These are phyloP conservation scores for Cryptocheilus praepositus DNA, from an alignment of 2,888 invertebrate species.

Conservation along the genomic window DNA sequence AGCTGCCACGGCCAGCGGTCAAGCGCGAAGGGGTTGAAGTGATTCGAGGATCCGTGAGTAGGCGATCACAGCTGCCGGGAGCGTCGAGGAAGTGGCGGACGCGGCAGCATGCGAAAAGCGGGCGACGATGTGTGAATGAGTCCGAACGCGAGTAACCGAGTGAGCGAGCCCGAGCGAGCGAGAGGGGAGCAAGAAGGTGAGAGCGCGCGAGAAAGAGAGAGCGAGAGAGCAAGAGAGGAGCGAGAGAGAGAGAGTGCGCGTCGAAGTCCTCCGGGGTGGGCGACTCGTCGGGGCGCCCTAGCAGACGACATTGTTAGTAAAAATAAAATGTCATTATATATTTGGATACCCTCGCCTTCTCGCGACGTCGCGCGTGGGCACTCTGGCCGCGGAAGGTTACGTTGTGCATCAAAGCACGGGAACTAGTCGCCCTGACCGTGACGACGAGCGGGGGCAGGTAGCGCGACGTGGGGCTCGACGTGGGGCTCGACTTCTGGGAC, in stretches of 20 bases:
- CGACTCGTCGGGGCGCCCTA: constrained; percentile 46
- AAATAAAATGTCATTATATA: constrained; percentile 68
- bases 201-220: constrained; percentile 10
- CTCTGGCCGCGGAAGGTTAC: constrained; percentile 15
- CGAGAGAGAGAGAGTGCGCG: constrained; percentile 5
- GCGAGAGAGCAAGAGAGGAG: constrained; percentile 22
- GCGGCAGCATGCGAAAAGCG: constrained; percentile 9
- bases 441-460: not conserved
- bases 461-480: too few relatives aligned
- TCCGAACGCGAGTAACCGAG: constrained; percentile 7
- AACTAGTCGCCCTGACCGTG: constrained; percentile 6
- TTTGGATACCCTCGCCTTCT: constrained; percentile 56
- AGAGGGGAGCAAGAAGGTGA: constrained; percentile 9
- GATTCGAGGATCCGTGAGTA: too few relatives aligned
- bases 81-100: constrained; percentile 12
- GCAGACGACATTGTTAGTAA: constrained; percentile 69
- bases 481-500: too few relatives aligned
- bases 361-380: constrained; percentile 35
- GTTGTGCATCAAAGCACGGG: not conserved
- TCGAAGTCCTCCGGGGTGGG: constrained; percentile 7
- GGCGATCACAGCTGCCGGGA: too few relatives aligned
- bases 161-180: constrained; percentile 5
- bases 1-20: constrained; percentile 22
- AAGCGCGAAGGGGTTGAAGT: too few relatives aligned
- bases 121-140: not conserved